These are phyloP conservation scores for Allobates femoralis DNA, from an alignment of 2,797 vertebrate species.

Conservation along the genomic window DNA sequence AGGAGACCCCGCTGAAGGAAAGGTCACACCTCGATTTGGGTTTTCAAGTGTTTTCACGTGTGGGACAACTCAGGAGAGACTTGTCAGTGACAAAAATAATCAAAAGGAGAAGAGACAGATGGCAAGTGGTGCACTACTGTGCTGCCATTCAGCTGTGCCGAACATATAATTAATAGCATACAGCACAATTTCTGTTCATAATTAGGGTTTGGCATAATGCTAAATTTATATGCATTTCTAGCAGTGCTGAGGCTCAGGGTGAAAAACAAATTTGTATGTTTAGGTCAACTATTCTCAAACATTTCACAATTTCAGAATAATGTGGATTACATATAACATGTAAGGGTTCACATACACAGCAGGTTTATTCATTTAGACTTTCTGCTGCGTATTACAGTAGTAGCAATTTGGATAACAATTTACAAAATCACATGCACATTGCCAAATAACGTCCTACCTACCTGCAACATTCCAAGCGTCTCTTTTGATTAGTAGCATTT, in stretches of 20 bases:
- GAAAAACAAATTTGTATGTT: background rate
- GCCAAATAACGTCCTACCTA: no score
- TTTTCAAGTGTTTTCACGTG: conserved; percentile 57
- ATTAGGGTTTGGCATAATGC: background rate
- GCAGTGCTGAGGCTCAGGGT: background rate
- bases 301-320: background rate
- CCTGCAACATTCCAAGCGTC: no score
- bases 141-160: conserved; percentile 1
- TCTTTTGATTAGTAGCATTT: no score
- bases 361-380: no score
- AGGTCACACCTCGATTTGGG: conserved; percentile 48
- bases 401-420: no score
- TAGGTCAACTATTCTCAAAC: background rate
- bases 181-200: conserved; percentile 16
- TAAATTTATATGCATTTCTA: background rate
- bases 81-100: conserved; percentile 47
- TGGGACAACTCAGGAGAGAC: conserved; percentile 40
- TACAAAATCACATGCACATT: no score
- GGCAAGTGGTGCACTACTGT: conserved; percentile 22
- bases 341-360: background rate
- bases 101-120: conserved; percentile 46
- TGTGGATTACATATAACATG: no score
- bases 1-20: conserved; percentile 28
- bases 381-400: no score
- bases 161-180: conserved; percentile 31